phyloP scores from a whole-genome alignment of 2,113 vertebrate species.

The western clawed frog (Xenopus tropicalis) region UCB_Xtro_10.0 CM004443.2:202782501-202783000 shows the following conservation, averaged over 20 bases:
- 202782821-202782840: too few species aligned
- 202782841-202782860: too few species aligned
- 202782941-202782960: too few species aligned
- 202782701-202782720: neutral
- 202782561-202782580: constrained; percentile 45
- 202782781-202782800: too few species aligned
- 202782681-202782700: constrained; percentile 22
- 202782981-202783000: too few species aligned
- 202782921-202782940: too few species aligned
- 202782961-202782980: too few species aligned
- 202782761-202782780: too few species aligned
- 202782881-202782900: neutral
- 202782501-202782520: neutral
- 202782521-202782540: constrained; percentile 3
- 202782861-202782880: neutral
- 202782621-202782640: constrained; percentile 42
- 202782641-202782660: constrained; percentile 43
- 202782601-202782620: constrained; percentile 46
- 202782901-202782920: too few species aligned
- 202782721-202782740: neutral
- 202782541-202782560: constrained; percentile 19
- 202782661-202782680: constrained; percentile 39
- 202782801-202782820: too few species aligned
- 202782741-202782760: too few species aligned
- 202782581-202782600: constrained; percentile 42